Conservation (phyloP, 2,113 vertebrate genomes). For the Stigmatopora argus region DNA sequence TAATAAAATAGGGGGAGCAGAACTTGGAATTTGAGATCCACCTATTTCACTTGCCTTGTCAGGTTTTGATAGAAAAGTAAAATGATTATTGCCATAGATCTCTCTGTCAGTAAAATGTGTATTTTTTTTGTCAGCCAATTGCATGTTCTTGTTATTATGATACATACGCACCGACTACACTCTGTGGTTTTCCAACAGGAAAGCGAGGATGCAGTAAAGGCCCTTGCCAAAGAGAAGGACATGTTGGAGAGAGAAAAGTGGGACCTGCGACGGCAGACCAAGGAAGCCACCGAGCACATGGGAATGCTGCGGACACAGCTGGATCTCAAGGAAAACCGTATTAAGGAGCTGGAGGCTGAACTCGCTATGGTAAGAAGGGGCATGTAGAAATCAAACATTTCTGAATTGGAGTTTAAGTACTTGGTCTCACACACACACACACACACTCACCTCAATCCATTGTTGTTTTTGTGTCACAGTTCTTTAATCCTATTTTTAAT, state of each 20-base stretch:
- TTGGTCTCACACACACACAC: background rate
- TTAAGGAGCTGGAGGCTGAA: conserved; percentile 98
- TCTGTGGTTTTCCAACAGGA: conserved; percentile 73
- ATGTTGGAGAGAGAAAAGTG: conserved; percentile 94
- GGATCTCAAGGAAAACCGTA: conserved; percentile 96
- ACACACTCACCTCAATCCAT: background rate
- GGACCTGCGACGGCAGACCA: conserved; percentile 92
- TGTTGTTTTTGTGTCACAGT: background rate
- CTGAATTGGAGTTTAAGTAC: background rate
- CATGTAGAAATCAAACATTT: background rate
- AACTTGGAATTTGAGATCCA: too few species aligned
- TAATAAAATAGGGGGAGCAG: too few species aligned
- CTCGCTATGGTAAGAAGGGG: conserved; percentile 87
- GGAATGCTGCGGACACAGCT: conserved; percentile 86
- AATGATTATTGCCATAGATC: too few species aligned
- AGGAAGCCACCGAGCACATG: conserved; percentile 93
- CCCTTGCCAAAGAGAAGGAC: conserved; percentile 92
- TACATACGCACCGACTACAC: conserved; percentile 17
- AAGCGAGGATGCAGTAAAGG: conserved; percentile 94
- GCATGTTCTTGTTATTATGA: background rate
- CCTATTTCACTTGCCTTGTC: too few species aligned
- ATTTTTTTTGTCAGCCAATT: background rate
- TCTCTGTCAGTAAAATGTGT: background rate
- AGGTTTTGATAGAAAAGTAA: too few species aligned
- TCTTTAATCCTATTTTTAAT: too few species aligned